Conservation (phyloP, 2,797 vertebrate genomes). For the Eulemur coronatus region DNA sequence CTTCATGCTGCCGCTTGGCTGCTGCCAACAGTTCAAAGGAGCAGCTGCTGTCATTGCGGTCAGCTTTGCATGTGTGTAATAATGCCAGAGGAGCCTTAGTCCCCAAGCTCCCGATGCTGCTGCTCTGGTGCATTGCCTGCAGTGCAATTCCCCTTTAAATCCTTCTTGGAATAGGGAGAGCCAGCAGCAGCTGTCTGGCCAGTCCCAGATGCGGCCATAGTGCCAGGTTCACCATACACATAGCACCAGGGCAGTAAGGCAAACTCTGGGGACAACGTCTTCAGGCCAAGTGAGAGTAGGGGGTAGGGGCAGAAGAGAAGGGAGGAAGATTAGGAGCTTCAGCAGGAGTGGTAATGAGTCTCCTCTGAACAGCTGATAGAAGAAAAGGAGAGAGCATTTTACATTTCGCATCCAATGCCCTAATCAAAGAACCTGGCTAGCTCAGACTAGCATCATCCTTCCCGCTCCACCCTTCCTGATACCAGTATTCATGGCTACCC, state of each 20-base stretch:
- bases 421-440: constrained; percentile 66
- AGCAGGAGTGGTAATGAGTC: constrained; percentile 80
- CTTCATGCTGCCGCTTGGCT: constrained; percentile 85
- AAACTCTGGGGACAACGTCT: constrained; percentile 72
- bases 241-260: constrained; percentile 54
- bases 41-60: constrained; percentile 85
- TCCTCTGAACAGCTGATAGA: constrained; percentile 85
- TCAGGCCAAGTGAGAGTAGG: constrained; percentile 69
- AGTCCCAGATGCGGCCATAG: constrained; percentile 76
- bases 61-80: constrained; percentile 75
- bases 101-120: constrained; percentile 77
- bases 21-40: constrained; percentile 78
- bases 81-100: constrained; percentile 80
- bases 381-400: constrained; percentile 86
- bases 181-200: constrained; percentile 71
- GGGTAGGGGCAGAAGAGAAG: constrained; percentile 69
- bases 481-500: not conserved
- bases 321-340: constrained; percentile 80
- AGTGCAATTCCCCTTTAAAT: constrained; percentile 80
- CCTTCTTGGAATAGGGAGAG: constrained; percentile 74
- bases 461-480: not conserved
- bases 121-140: constrained; percentile 82
- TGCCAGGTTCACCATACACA: constrained; percentile 77
- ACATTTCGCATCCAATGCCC: constrained; percentile 72
- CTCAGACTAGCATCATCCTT: constrained; percentile 27